Evolutionary conservation across 2,888 invertebrate genomes (phyloP).

Genomic region (Zele albiditarsus): DNA sequence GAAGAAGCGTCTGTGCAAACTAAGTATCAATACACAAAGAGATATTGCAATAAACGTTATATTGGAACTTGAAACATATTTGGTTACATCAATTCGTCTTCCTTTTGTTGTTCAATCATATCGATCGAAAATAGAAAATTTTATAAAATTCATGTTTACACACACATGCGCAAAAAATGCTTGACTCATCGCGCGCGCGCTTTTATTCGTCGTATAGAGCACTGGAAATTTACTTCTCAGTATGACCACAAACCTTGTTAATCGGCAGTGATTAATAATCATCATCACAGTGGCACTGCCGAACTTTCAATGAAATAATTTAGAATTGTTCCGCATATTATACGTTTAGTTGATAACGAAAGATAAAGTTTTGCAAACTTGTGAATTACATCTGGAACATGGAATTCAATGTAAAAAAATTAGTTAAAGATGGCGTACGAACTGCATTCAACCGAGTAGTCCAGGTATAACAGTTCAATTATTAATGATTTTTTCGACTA

Average conservation of each 20-base stretch:
- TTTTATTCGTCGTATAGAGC: background rate
- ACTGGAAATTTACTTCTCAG: background rate
- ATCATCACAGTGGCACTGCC: background rate
- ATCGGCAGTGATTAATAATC: background rate
- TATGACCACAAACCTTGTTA: background rate
- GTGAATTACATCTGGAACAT: constrained; percentile 70
- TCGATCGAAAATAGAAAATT: background rate
- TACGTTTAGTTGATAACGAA: too few species aligned
- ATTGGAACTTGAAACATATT: background rate
- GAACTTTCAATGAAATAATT: background rate
- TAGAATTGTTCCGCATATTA: background rate
- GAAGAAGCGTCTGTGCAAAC: background rate
- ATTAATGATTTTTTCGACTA: background rate
- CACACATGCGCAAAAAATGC: background rate
- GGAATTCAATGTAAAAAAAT: constrained; percentile 90
- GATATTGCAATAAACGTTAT: background rate
- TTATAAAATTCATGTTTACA: background rate
- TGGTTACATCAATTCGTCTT: background rate
- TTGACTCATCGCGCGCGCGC: background rate
- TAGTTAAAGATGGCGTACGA: constrained; percentile 85
- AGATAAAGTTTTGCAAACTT: too few species aligned
- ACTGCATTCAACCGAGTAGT: constrained; percentile 87
- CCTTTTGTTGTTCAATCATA: background rate
- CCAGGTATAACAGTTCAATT: constrained; percentile 77
- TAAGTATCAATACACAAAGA: background rate